phyloP scores from a whole-genome alignment of 2,113 vertebrate genomes.

The Mystacornis crossleyi region DNA sequence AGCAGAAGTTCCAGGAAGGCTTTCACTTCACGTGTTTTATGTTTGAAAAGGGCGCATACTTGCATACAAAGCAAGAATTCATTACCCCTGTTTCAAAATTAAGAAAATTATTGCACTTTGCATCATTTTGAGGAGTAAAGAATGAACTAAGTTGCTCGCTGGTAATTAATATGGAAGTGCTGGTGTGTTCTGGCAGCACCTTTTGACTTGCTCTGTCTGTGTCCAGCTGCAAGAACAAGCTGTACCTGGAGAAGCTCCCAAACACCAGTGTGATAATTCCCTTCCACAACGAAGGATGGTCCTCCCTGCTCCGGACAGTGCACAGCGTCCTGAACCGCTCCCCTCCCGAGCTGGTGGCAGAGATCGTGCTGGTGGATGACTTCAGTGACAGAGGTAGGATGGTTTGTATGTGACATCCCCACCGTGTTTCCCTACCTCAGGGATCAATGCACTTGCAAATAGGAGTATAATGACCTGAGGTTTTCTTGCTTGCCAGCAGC shows the following conservation, averaged over 20 bases:
- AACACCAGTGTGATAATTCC: constrained; percentile 96
- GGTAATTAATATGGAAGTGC: not conserved
- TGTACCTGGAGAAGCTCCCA: constrained; percentile 89
- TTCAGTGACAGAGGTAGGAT: constrained; percentile 94
- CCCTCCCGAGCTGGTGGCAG: constrained; percentile 87
- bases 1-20: no score
- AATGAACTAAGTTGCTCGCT: not conserved
- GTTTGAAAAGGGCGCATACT: no score
- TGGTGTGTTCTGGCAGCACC: not conserved
- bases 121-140: not conserved
- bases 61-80: accelerated
- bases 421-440: not conserved
- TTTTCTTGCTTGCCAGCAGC: not conserved
- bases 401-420: not conserved
- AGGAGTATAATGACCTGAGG: not conserved
- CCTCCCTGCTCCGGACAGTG: constrained; percentile 91
- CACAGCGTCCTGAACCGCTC: constrained; percentile 97
- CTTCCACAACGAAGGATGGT: constrained; percentile 99
- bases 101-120: not conserved
- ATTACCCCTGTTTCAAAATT: accelerated
- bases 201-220: constrained; percentile 1
- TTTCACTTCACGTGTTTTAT: no score
- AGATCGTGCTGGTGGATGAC: constrained; percentile 96
- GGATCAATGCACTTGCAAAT: not conserved
- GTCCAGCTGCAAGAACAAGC: constrained; percentile 90